Evolutionary conservation across 92 coral and sea anemone species (phyloP), one percentile per base, ranked within the genome.

Genomic region (Phenganax stokvisi): DNA sequence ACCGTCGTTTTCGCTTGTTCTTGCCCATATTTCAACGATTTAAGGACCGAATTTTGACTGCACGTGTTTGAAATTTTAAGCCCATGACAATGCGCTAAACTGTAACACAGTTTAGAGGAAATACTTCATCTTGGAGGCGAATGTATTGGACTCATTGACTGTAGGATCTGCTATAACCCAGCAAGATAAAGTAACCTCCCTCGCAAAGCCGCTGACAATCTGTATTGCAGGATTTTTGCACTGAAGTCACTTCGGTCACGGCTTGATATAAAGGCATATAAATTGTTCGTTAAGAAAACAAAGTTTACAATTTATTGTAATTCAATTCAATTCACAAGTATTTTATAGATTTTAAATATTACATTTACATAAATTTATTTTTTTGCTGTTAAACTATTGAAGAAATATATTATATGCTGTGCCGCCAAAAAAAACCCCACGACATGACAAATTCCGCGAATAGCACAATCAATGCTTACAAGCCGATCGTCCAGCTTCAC

Each of bases 1-100:
- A 89, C 80, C 87, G 92, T 82, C 87, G 90, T 79, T 92, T 96
- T 51, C 99, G 79, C 61, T 90, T 96, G 75, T 85, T 96, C 76
- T 92, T 94, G 16, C 90, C 91, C 99, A 93, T 93, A 59, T 57
- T 76, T 53, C 17, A 51, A 57, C 16, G 13, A 55, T 47, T 57
- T 27, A 56, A 17, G 9, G 0, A 12, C 37, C 13, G 1, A 27
- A 29, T 17, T 6, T 30, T 29, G 9, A 2, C 64, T 75, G 25
- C 16, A 57, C 56, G 31, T 12, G 77, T 51, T 53, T 55, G 31
- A 30, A 20, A 16, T 9, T 16, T 12, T 0, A 64, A 17, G 2
- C 28, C 7, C 28, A 12, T 53, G 0, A 7, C 8, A 28, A n/a
- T 31, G 74, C 83, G 73, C 59, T 63, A 63, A 64, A 79, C 83